phyloP scores from a whole-genome alignment of 2,888 invertebrate species.

The Alloplasta piceator region DNA sequence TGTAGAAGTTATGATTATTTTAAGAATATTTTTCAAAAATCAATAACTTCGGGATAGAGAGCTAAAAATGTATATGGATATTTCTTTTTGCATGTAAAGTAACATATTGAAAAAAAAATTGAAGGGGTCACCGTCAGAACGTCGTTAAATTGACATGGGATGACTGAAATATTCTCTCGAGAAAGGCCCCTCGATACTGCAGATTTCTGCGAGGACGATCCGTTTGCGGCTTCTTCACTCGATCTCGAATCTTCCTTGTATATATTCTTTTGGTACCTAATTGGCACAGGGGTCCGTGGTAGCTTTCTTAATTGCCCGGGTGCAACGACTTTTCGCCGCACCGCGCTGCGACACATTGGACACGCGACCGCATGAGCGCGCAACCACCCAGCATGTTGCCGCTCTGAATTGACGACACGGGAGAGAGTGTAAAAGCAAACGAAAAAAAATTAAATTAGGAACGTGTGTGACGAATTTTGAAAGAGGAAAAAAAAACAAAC shows the following conservation, averaged over 20 bases:
- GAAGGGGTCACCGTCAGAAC: too few species aligned
- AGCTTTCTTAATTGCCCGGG: slow-evolving; percentile 61
- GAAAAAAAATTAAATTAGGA: slow-evolving; percentile 42
- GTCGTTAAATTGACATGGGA: too few species aligned
- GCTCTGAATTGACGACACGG: slow-evolving; percentile 22
- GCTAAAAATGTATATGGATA: too few species aligned
- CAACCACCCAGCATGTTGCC: slow-evolving; percentile 45
- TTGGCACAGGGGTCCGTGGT: slow-evolving; percentile 59
- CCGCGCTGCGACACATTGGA: slow-evolving; percentile 63
- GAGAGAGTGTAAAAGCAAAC: slow-evolving; percentile 21
- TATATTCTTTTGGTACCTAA: slow-evolving; percentile 63
- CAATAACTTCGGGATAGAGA: too few species aligned
- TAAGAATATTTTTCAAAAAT: too few species aligned
- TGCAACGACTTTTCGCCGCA: slow-evolving; percentile 42
- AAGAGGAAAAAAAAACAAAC: too few species aligned
- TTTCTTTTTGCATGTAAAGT: too few species aligned
- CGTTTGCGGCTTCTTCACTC: slow-evolving; percentile 32
- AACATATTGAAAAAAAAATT: too few species aligned
- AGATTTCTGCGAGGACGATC: slow-evolving; percentile 63
- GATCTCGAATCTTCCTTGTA: slow-evolving; percentile 60
- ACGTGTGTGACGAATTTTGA: slow-evolving; percentile 56
- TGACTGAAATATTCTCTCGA: slow-evolving; percentile 23
- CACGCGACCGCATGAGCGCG: slow-evolving; percentile 60
- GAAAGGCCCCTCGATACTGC: slow-evolving; percentile 58
- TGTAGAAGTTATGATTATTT: too few species aligned